A percentile compares a stretch with the other conserved stretches of the same genome.
phyloP scores from a whole-genome alignment of 2,888 invertebrate genomes.

The Ferrisia virgata region DNA sequence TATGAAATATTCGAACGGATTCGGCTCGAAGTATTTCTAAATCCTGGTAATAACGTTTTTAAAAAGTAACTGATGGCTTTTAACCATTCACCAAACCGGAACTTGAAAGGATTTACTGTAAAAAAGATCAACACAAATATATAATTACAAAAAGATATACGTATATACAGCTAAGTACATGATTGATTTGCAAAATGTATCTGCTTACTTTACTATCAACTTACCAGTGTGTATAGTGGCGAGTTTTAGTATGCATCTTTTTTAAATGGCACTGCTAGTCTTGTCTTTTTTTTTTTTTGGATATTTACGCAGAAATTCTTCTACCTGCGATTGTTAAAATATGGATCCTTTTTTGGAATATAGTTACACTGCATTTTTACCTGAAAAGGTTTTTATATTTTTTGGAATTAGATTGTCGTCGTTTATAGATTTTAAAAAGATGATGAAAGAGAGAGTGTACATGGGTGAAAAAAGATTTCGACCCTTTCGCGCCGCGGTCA shows the following conservation, averaged over 20 bases:
- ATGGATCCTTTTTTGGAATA: not conserved
- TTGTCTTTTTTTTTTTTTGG: not conserved
- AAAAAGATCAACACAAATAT: not conserved
- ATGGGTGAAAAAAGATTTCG: not conserved
- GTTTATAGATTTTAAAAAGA: not conserved
- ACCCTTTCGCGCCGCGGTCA: constrained; percentile 16
- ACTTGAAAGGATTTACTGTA: not conserved
- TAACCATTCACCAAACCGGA: not conserved
- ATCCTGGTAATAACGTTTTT: not conserved
- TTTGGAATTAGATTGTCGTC: constrained; percentile 4
- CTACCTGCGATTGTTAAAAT: constrained; percentile 31
- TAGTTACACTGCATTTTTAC: not conserved
- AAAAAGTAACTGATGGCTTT: not conserved
- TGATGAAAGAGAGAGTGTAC: not conserved
- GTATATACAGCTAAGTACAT: not conserved
- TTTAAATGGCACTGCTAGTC: too few species aligned
- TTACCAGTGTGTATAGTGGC: not conserved
- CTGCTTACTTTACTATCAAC: not conserved
- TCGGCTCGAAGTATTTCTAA: not conserved
- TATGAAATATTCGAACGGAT: not conserved
- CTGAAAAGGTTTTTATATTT: constrained; percentile 13
- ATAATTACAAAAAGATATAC: not conserved
- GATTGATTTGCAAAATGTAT: not conserved
- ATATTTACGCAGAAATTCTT: not conserved
- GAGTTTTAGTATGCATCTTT: not conserved